Evolutionary conservation across 1,140 invertebrate species (phyloP).

Genomic region (Achroia grisella): DNA sequence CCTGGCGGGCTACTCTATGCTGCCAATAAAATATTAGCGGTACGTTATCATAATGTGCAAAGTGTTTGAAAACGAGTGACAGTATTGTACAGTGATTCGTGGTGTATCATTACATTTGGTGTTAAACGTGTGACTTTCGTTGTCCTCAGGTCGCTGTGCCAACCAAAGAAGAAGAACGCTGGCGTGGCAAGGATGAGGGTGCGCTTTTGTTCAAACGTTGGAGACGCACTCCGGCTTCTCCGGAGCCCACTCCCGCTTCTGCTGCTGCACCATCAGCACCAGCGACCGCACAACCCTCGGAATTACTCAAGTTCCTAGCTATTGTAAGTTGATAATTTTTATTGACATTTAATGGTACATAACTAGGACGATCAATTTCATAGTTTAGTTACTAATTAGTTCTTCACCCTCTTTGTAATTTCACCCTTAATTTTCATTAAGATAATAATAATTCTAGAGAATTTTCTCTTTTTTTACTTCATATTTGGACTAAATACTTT

Average conservation of each 20-base stretch:
- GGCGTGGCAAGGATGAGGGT: slow-evolving; percentile 60
- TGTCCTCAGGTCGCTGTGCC: slow-evolving; percentile 63
- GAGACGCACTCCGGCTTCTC: slow-evolving; percentile 40
- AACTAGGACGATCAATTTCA: not conserved
- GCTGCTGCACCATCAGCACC: slow-evolving; percentile 31
- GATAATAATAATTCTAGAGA: too few relatives aligned
- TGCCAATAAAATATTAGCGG: slow-evolving; percentile 67
- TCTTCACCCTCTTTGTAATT: too few relatives aligned
- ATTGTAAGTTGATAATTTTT: slow-evolving; percentile 58
- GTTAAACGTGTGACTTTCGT: slow-evolving; percentile 54
- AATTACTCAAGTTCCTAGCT: slow-evolving; percentile 67
- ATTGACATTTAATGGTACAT: not conserved
- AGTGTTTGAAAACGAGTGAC: slow-evolving; percentile 33
- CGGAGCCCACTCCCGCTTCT: slow-evolving; percentile 28
- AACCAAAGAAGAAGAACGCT: slow-evolving; percentile 63
- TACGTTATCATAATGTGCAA: slow-evolving; percentile 53
- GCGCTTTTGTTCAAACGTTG: slow-evolving; percentile 58
- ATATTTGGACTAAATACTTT: too few relatives aligned
- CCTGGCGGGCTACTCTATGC: slow-evolving; percentile 60
- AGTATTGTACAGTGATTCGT: slow-evolving; percentile 23
- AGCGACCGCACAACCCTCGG: slow-evolving; percentile 48
- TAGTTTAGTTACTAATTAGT: slow-evolving; percentile 3
- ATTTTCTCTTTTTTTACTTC: too few relatives aligned
- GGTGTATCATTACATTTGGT: slow-evolving; percentile 31
- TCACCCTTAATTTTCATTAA: too few relatives aligned